phyloP scores from a whole-genome alignment of 2,113 vertebrate genomes.

The Galbula dea region DNA sequence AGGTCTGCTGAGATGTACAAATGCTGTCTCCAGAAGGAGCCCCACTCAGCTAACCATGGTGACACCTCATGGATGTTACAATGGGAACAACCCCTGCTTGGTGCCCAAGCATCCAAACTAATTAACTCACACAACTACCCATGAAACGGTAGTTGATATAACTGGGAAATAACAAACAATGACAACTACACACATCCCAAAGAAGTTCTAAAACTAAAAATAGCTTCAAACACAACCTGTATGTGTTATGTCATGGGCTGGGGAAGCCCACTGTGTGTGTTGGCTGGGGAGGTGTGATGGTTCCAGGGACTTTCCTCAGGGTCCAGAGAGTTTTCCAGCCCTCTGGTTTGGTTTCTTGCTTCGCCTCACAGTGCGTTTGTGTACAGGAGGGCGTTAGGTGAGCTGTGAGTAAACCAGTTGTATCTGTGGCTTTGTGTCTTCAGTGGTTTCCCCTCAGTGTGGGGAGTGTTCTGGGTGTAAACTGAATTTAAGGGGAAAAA shows the following conservation, averaged over 20 bases:
- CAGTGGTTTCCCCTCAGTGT: fast-evolving
- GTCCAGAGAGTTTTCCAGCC: fast-evolving
- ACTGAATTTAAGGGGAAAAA: no score
- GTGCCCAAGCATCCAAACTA: not conserved
- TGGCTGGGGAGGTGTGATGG: fast-evolving
- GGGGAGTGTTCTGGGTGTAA: not conserved
- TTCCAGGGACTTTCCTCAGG: fast-evolving
- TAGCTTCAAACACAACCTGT: not conserved
- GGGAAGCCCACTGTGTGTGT: not conserved
- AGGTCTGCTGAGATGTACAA: not conserved
- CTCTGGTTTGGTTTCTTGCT: not conserved
- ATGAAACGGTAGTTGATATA: not conserved
- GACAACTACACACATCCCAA: no score
- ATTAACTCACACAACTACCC: not conserved
- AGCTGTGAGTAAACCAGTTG: not conserved
- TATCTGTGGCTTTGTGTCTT: not conserved
- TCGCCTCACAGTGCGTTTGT: fast-evolving
- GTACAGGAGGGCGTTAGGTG: not conserved
- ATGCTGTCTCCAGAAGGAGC: not conserved
- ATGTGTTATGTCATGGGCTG: fast-evolving
- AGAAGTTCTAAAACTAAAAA: not conserved
- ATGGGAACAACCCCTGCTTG: fast-evolving
- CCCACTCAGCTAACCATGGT: fast-evolving
- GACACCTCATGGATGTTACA: fast-evolving
- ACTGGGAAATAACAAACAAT: not conserved